A percentile compares a stretch with the other conserved stretches of the same genome.
Conservation (phyloP, 2,797 vertebrate genomes). For the Mormyrus proboscirostris region DNA sequence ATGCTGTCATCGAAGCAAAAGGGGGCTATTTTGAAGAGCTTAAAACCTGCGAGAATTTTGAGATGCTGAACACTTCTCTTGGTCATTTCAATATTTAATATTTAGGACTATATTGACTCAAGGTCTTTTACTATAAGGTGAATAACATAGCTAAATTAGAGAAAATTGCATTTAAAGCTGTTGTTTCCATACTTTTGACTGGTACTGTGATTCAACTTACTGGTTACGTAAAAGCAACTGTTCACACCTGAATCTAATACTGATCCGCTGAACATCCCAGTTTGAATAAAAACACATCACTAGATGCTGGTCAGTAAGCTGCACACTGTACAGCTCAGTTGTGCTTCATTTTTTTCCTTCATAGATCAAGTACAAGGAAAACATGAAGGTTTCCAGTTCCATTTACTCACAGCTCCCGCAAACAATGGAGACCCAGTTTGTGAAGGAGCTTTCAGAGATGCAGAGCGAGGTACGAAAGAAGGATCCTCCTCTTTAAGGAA, state of each 20-base stretch:
- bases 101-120: neutral
- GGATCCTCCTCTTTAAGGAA: neutral
- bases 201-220: neutral
- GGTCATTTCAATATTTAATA: neutral
- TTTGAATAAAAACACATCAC: neutral
- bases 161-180: neutral
- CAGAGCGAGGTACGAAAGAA: neutral
- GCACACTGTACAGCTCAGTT: neutral
- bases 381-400: neutral
- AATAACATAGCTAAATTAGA: neutral
- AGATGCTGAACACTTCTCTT: neutral
- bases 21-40: neutral
- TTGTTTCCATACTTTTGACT: neutral
- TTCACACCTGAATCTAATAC: neutral
- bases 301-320: neutral
- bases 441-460: neutral
- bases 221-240: neutral
- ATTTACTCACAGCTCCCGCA: neutral
- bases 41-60: neutral
- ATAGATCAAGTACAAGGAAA: neutral
- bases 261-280: neutral
- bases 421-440: neutral
- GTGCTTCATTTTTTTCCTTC: neutral
- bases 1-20: neutral
- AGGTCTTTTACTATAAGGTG: neutral